Conservation (phyloP, 30 jellyfish, hydroid and myxozoan species). For the Hydractinia symbiolongicarpus region DNA sequence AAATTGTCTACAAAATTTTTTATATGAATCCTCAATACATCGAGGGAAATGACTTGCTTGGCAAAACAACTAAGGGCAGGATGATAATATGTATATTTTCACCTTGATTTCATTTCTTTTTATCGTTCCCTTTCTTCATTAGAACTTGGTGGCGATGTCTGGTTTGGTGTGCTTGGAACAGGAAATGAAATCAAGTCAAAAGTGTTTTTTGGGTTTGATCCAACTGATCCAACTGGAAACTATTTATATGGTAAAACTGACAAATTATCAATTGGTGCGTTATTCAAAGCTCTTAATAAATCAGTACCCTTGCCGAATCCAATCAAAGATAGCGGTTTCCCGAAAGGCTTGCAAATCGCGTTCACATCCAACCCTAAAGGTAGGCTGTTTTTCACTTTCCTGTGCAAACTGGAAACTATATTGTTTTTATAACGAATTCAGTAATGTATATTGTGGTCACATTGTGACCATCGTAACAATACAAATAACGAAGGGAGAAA, state of each 20-base stretch:
- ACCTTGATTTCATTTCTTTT: not conserved
- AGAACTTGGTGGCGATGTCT: constrained; percentile 70
- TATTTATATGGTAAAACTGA: constrained; percentile 63
- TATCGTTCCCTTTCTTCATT: not conserved
- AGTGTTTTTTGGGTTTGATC: constrained; percentile 54
- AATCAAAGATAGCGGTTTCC: constrained; percentile 64
- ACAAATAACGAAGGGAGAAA: too few relatives aligned
- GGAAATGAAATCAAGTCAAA: constrained; percentile 62
- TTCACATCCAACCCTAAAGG: constrained; percentile 71
- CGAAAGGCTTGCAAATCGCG: constrained; percentile 73
- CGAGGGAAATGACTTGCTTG: not conserved
- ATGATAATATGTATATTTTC: not conserved
- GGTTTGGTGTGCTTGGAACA: constrained; percentile 60
- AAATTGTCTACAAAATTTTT: too few relatives aligned
- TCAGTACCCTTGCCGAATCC: constrained; percentile 48
- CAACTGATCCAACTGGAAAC: constrained; percentile 41
- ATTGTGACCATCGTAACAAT: too few relatives aligned
- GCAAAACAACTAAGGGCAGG: not conserved
- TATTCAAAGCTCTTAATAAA: constrained; percentile 58
- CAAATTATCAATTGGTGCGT: constrained; percentile 35
- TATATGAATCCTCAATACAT: too few relatives aligned
- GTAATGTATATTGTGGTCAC: too few relatives aligned
- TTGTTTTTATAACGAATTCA: too few relatives aligned
- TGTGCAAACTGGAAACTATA: too few relatives aligned
- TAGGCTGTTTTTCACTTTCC: not conserved